Percentiles rank a stretch among this genome's conserved stretches.
phyloP scores from a whole-genome alignment of 2,888 invertebrate genomes.

The Crematogaster levior region DNA sequence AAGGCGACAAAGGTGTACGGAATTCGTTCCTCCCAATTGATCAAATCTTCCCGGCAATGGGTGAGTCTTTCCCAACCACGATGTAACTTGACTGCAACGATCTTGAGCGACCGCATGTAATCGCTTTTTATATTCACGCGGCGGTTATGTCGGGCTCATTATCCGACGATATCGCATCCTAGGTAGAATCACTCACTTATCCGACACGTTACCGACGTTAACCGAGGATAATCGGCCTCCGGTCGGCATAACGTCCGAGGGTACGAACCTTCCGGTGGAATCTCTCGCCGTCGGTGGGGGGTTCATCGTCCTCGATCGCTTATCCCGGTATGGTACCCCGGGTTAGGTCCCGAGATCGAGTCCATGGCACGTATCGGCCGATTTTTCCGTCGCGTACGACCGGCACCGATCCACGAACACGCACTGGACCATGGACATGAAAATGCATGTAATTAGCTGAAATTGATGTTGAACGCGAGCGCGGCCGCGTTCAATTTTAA shows the following conservation, averaged over 20 bases:
- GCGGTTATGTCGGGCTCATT: slow-evolving; percentile 44
- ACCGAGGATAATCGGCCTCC: slow-evolving; percentile 51
- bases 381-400: slow-evolving; percentile 74
- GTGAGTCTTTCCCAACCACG: slow-evolving; percentile 16
- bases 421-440: slow-evolving; percentile 77
- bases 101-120: slow-evolving; percentile 54
- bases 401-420: slow-evolving; percentile 45
- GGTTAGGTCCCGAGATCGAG: slow-evolving; percentile 56
- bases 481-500: slow-evolving; percentile 81
- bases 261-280: slow-evolving; percentile 54
- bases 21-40: slow-evolving; percentile 37
- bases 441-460: slow-evolving; percentile 85
- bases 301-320: slow-evolving; percentile 69
- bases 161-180: slow-evolving; percentile 47
- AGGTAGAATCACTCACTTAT: slow-evolving; percentile 56
- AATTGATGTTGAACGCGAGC: slow-evolving; percentile 83
- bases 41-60: slow-evolving; percentile 27
- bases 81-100: slow-evolving; percentile 47
- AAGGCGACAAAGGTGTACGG: not conserved
- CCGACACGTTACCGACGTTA: slow-evolving; percentile 55
- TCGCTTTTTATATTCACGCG: slow-evolving; percentile 50
- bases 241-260: slow-evolving; percentile 14
- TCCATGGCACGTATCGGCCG: slow-evolving; percentile 75
- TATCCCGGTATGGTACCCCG: slow-evolving; percentile 55
- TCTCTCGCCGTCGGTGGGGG: slow-evolving; percentile 22